These are phyloP conservation scores for Dolichallabes microphthalmus DNA, from an alignment of 2,113 vertebrate species.

Conservation along the genomic window DNA sequence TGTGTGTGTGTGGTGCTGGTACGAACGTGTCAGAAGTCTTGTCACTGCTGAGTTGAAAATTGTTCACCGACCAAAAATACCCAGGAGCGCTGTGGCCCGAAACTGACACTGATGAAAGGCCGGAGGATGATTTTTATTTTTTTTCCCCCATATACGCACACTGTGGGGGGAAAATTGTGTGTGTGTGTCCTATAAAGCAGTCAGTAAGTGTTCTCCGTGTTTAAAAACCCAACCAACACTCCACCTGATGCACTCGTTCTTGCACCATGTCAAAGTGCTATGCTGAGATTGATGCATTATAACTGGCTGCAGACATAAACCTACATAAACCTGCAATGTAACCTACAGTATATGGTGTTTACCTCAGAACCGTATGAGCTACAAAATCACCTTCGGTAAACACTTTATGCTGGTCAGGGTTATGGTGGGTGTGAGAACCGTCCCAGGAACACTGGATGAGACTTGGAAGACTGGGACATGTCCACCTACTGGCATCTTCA, in stretches of 20 bases:
- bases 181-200: background rate
- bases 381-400: background rate
- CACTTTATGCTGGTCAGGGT: background rate
- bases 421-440: background rate
- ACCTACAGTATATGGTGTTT: too few species aligned
- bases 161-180: background rate
- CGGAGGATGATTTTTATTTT: background rate
- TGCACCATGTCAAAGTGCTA: background rate
- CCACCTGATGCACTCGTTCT: background rate
- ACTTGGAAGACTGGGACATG: background rate
- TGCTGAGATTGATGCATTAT: conserved; percentile 9
- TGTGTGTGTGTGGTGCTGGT: background rate
- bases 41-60: conserved; percentile 2
- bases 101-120: background rate
- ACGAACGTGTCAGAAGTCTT: background rate
- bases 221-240: background rate
- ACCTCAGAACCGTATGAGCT: background rate
- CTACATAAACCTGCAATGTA: too few species aligned
- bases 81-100: background rate
- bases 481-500: background rate
- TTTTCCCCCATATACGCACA: background rate
- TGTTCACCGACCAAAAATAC: conserved; percentile 11
- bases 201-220: background rate
- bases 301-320: too few species aligned
- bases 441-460: background rate